Base-by-base conservation (phyloP, 2,888 invertebrate species). In the Nudaria mundana region DNA sequence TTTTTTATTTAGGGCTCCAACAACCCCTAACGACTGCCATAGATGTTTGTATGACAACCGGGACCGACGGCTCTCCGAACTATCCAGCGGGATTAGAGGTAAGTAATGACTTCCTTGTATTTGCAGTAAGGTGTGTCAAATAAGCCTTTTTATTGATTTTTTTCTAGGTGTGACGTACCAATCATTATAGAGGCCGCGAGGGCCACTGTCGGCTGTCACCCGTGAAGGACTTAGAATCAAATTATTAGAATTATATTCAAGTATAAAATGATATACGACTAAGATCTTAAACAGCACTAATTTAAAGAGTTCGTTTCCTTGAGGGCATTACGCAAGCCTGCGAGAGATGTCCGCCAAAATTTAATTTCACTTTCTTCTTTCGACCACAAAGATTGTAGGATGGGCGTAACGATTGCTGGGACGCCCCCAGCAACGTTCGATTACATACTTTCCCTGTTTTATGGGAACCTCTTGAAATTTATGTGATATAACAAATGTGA, bases 371-470 rank as follows among this genome's bases (percentile, higher is more conserved):
- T 86, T 86, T 85, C 85, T 74, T 79, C 85, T 74, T 79, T 76
- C 61, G 65, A 63, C 56, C 62, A 59, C 61, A 53, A 62, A 53
- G 47, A 52, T 67, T 71, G 74, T 74, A 69, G 80, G 76, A 75
- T 81, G 81, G 85, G 85, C 84, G 86, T 80, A 73, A 72, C 81
- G 64, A 56, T 52, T 59, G 73, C 68, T 71, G 66, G 71, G 64
- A 71, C 72, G 78, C 80, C 73, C 69, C 67, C 62, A 72, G 69
- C 72, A 67, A 56, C 52, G 56, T 66, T 66, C 76, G 71, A 81
- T 82, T 77, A 78, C 67, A 78, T 71, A 84, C 86, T 87, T 87
- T 86, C 86, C 85, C 84, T 79, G 84, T 83, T 85, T 84, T 83
- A 82, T 85, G 81, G 78, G 78, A 85, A 81, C 75, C 71, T 73